Evolutionary conservation across 2,888 invertebrate species (phyloP).

Genomic region (Eristalinus sepulchralis): DNA sequence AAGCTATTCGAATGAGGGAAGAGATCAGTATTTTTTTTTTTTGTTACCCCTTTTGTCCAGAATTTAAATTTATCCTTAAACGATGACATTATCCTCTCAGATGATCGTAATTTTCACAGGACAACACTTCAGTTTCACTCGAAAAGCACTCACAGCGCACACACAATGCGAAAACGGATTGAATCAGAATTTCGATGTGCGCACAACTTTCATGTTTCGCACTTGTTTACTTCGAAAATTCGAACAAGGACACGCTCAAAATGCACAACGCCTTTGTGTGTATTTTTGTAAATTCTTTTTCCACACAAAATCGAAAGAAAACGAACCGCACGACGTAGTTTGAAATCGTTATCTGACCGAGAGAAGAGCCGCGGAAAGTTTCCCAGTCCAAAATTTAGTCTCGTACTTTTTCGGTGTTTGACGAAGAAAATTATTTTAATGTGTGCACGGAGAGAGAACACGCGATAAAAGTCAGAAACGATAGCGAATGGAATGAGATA

Average conservation of each 20-base stretch:
- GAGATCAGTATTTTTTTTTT: background rate
- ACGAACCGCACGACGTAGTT: constrained; percentile 61
- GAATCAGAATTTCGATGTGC: background rate
- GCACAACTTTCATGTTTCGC: constrained; percentile 13
- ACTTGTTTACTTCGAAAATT: constrained; percentile 7
- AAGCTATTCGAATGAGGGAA: background rate
- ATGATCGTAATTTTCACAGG: background rate
- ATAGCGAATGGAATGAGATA: constrained; percentile 67
- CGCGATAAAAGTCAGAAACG: constrained; percentile 56
- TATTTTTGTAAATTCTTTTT: background rate
- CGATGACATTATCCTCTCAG: constrained; percentile 77
- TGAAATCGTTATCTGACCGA: constrained; percentile 53
- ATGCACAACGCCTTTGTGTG: background rate
- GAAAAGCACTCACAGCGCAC: too few species aligned
- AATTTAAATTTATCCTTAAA: constrained; percentile 80
- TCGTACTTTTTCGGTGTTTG: constrained; percentile 29
- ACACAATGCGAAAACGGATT: background rate
- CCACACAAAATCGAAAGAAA: background rate
- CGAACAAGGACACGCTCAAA: constrained; percentile 1
- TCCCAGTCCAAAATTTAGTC: constrained; percentile 53
- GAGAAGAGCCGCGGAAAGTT: constrained; percentile 15
- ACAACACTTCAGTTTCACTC: background rate
- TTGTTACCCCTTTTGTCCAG: constrained; percentile 79
- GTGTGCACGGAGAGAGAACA: constrained; percentile 7
- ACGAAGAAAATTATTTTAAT: constrained; percentile 52